A percentile compares a stretch with the other conserved stretches of the same genome.
These are phyloP conservation scores for Urocolius indicus DNA, from an alignment of 2,113 vertebrate species.

Conservation along the genomic window DNA sequence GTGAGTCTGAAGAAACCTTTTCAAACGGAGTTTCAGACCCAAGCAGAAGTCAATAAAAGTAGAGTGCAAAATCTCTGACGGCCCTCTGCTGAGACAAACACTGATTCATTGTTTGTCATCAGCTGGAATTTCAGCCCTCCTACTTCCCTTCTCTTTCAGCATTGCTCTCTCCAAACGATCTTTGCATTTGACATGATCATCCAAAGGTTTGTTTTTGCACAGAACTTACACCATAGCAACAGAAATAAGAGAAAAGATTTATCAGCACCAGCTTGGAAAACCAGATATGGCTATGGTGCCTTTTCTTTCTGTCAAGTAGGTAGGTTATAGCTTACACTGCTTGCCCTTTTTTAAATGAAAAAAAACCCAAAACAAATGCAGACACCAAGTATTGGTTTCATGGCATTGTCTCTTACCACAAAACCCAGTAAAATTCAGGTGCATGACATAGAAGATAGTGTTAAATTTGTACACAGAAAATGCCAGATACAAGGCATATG, in stretches of 20 bases:
- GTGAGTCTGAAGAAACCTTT: not conserved
- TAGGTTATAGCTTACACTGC: not conserved
- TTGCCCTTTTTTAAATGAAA: not conserved
- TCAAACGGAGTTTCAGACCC: slow-evolving; percentile 1
- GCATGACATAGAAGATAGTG: not conserved
- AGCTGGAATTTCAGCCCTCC: slow-evolving; percentile 54
- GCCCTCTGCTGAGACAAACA: slow-evolving; percentile 50
- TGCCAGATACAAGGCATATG: not conserved
- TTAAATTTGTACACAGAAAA: not conserved
- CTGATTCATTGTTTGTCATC: slow-evolving; percentile 53
- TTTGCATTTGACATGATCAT: slow-evolving; percentile 49
- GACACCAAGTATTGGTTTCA: not conserved
- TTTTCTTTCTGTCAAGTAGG: not conserved
- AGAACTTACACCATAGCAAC: slow-evolving; percentile 52
- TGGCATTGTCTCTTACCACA: not conserved
- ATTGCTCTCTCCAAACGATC: slow-evolving; percentile 1
- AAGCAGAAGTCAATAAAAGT: slow-evolving; percentile 3
- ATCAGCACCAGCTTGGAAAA: slow-evolving; percentile 2
- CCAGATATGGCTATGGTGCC: not conserved
- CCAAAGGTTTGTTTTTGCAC: slow-evolving; percentile 52
- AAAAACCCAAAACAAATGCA: not conserved
- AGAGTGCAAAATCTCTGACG: slow-evolving; percentile 30
- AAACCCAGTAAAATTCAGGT: not conserved
- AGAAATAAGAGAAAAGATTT: slow-evolving; percentile 32
- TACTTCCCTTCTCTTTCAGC: slow-evolving; percentile 50